A percentile compares a stretch with the other conserved stretches of the same genome.
These are phyloP conservation scores for Otocyon megalotis DNA, from an alignment of 2,113 vertebrate species.

Conservation along the genomic window DNA sequence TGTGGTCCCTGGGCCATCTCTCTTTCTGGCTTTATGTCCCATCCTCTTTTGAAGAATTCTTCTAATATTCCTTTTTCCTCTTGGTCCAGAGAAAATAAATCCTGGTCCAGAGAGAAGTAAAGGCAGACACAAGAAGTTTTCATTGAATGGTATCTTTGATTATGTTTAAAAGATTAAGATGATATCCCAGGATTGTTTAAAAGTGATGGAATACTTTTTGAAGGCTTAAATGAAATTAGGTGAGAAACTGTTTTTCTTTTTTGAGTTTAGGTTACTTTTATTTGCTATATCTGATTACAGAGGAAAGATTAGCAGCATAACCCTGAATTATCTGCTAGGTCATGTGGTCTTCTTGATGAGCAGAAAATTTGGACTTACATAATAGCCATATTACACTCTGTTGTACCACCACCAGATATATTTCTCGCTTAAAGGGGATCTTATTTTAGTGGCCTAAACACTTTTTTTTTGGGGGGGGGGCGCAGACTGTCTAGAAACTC, in stretches of 20 bases:
- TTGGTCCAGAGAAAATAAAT: neutral
- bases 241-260: constrained; percentile 40
- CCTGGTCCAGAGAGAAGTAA: neutral
- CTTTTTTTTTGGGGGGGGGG: neutral
- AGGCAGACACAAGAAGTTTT: neutral
- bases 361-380: neutral
- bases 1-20: neutral
- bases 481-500: neutral
- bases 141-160: constrained; percentile 18
- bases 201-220: neutral
- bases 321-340: neutral
- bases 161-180: neutral
- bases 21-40: neutral
- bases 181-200: neutral
- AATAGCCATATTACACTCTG: neutral
- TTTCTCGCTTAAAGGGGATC: neutral
- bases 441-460: constrained; percentile 39
- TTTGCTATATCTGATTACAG: neutral
- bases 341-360: neutral
- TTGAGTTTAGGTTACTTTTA: neutral
- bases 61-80: neutral
- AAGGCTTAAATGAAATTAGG: constrained; percentile 50
- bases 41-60: neutral
- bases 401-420: neutral
- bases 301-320: neutral